These are phyloP conservation scores for Upupa epops DNA, from an alignment of 2,113 vertebrate species.

Conservation along the genomic window DNA sequence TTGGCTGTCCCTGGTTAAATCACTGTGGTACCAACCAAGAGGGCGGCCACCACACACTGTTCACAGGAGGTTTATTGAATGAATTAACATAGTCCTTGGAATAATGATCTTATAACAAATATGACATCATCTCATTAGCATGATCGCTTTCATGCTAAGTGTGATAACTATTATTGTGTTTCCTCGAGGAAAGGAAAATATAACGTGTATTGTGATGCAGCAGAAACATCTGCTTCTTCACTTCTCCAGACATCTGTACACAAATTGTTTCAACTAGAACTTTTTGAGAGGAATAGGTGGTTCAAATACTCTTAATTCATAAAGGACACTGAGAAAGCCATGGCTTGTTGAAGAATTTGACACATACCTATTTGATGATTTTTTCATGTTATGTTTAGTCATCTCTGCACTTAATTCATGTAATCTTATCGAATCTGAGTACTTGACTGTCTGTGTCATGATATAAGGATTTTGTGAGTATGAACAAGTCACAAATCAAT, in stretches of 20 bases:
- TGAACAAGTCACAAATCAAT: slow-evolving; percentile 21
- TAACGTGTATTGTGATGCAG: fast-evolving
- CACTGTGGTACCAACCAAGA: neutral
- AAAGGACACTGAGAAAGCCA: neutral
- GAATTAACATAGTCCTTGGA: slow-evolving; percentile 45
- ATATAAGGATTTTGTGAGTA: neutral
- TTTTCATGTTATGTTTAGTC: neutral
- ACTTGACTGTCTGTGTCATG: neutral
- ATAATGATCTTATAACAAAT: slow-evolving; percentile 3
- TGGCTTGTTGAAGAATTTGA: neutral
- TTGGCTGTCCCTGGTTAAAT: neutral
- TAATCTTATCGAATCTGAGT: neutral
- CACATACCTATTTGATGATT: neutral
- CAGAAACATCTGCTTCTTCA: neutral
- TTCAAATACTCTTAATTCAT: neutral
- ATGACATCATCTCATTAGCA: slow-evolving; percentile 39
- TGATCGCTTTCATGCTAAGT: neutral
- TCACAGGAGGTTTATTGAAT: slow-evolving; percentile 16
- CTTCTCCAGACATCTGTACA: neutral
- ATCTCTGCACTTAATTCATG: neutral
- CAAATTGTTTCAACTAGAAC: fast-evolving
- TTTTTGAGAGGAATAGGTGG: neutral
- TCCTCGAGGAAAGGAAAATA: neutral
- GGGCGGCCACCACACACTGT: slow-evolving; percentile 31
- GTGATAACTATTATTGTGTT: neutral